Evolutionary conservation across 1,140 invertebrate genomes (phyloP).

Genomic region (Philaenus spumarius): DNA sequence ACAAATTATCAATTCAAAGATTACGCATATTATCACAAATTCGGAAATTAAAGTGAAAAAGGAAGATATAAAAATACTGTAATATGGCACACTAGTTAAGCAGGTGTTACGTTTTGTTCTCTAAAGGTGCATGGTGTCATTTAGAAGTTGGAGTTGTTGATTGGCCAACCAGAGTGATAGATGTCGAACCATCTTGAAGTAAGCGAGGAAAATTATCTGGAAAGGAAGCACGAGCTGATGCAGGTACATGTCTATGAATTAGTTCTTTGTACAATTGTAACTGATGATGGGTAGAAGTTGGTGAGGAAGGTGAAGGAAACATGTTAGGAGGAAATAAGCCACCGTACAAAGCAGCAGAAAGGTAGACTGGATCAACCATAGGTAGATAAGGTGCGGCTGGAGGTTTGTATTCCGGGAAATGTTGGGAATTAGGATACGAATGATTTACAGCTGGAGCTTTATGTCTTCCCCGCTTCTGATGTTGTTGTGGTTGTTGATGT

Average conservation of each 20-base stretch:
- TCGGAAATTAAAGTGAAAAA: too few relatives aligned
- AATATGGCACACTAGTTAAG: too few relatives aligned
- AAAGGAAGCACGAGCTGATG: neutral
- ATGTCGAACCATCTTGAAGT: conserved; percentile 27
- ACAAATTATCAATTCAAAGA: too few relatives aligned
- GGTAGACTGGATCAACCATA: conserved; percentile 38
- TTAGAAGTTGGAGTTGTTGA: conserved; percentile 25
- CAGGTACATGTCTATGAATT: conserved; percentile 18
- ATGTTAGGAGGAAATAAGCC: conserved; percentile 36
- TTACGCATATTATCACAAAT: too few relatives aligned
- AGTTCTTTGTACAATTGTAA: conserved; percentile 43
- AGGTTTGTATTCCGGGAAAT: conserved; percentile 17
- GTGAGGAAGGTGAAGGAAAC: conserved; percentile 22
- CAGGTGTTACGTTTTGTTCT: too few relatives aligned
- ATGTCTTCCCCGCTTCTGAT: conserved; percentile 27
- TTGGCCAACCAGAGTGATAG: conserved; percentile 28
- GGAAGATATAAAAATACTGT: too few relatives aligned
- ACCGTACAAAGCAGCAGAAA: conserved; percentile 39
- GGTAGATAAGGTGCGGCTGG: conserved; percentile 20
- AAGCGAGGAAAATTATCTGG: conserved; percentile 22
- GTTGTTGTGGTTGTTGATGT: conserved; percentile 14
- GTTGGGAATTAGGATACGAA: conserved; percentile 8
- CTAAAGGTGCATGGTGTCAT: conserved; percentile 19
- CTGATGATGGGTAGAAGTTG: conserved; percentile 34
- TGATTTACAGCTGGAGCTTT: neutral